Conservation (phyloP, 2,888 invertebrate species). For the Pyrocoelia pectoralis region DNA sequence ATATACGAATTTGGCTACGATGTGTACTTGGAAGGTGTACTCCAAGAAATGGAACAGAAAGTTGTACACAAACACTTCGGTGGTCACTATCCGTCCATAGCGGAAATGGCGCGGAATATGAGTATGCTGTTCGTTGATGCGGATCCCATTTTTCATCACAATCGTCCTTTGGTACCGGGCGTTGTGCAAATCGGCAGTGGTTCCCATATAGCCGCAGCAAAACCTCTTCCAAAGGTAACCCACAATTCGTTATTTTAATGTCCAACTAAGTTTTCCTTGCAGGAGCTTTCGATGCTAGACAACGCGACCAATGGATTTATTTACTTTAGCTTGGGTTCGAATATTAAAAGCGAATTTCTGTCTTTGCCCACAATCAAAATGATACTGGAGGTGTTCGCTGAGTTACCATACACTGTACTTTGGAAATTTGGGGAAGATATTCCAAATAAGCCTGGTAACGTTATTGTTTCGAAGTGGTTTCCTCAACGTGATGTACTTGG, state of each 20-base stretch:
- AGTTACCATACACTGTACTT: not conserved
- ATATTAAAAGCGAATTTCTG: slow-evolving; percentile 2
- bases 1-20: not conserved
- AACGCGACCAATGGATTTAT: not conserved
- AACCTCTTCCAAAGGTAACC: slow-evolving; percentile 48
- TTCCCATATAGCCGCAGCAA: slow-evolving; percentile 41
- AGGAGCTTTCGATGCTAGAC: slow-evolving; percentile 1
- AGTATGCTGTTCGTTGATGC: slow-evolving; percentile 52
- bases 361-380: not conserved
- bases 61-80: slow-evolving; percentile 49
- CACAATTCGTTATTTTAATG: too few relatives aligned
- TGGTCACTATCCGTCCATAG: slow-evolving; percentile 37
- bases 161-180: slow-evolving; percentile 50
- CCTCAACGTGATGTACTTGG: not conserved
- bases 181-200: slow-evolving; percentile 51
- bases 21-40: not conserved
- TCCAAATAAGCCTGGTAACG: not conserved
- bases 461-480: not conserved
- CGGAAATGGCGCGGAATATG: slow-evolving; percentile 46
- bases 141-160: slow-evolving; percentile 50
- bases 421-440: not conserved
- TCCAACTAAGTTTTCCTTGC: not conserved
- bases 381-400: not conserved
- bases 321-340: slow-evolving; percentile 13
- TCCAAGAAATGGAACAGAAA: slow-evolving; percentile 16